Base-by-base conservation (phyloP, 2,888 invertebrate genomes). In the Scelioninae gen. 1 region DNA sequence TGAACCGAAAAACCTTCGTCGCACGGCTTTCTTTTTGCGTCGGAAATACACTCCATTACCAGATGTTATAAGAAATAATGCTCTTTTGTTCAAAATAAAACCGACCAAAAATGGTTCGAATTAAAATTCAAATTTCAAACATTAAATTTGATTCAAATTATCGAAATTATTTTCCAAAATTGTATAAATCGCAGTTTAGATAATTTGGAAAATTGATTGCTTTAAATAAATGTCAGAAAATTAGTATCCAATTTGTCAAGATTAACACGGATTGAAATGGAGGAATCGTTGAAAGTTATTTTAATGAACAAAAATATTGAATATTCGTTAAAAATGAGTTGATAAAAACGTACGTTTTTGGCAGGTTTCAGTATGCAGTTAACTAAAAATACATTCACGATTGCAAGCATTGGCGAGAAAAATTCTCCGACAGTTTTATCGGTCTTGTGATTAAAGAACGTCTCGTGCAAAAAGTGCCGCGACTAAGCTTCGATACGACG, bases 381-480 rank as follows among this genome's bases (percentile, higher is more conserved):
- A 34, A 63, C 63, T 78, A 63, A 78, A 78, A 69, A 78, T 71
- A 78, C 43, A 38, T 56, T 63, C 51, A 29, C 60, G 68, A 65
- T 55, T 69, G 69, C 62, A 45, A 62, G 53, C 63, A 51, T 23
- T 38, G 55, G 32, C 34, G 56, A 62, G 65, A 71, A 78, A 71
- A 71, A 71, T 78, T 77, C 63, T 40, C 65, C 65, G 65, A 71
- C 78, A 71, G 71, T 78, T 78, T 71, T 78, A 71, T 71, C 78
- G 78, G 69, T 47, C 23, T 45, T 63, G 49, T 49, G 78, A 78
- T 71, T 69, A 69, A 78, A 71, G 56, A 71, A 63, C 71, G 71
- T 49, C 49, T 49, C 71, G 78, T 31, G 56, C 49, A 78, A 78
- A 78, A 78, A 78, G 69, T 56, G 71, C 77, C 71, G 78, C 78